These are phyloP conservation scores for Brachionus asplanchnoidis DNA, from an alignment of 1,140 invertebrate genomes.

Conservation along the genomic window DNA sequence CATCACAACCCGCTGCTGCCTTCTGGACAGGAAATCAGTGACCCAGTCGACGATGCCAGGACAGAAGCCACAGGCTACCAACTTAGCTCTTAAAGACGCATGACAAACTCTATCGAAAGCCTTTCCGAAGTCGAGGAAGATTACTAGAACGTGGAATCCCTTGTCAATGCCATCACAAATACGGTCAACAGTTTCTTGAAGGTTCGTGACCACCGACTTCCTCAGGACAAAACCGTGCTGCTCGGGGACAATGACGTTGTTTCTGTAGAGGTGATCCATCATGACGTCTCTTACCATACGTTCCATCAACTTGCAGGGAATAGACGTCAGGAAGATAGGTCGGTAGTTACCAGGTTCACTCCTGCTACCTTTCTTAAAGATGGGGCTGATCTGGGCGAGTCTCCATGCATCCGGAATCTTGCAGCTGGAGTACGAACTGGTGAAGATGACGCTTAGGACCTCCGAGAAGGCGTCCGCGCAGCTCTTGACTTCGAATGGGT, in stretches of 20 bases:
- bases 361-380: slow-evolving; percentile 18
- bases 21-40: not conserved
- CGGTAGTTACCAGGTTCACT: not conserved
- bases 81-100: not conserved
- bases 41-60: not conserved
- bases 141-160: not conserved
- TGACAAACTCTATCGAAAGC: not conserved
- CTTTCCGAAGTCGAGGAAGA: not conserved
- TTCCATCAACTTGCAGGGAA: slow-evolving; percentile 3
- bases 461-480: not conserved
- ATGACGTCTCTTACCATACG: not conserved
- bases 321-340: not conserved
- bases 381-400: not conserved
- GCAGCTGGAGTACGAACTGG: not conserved
- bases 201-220: not conserved
- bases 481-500: not conserved
- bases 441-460: not conserved
- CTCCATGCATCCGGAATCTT: not conserved
- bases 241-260: not conserved
- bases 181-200: not conserved
- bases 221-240: not conserved
- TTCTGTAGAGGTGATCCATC: not conserved
- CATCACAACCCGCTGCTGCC: not conserved
- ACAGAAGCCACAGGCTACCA: not conserved
- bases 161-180: not conserved